phyloP scores from a whole-genome alignment of 1,140 invertebrate species.

The Drosophila chauvacae region DNA sequence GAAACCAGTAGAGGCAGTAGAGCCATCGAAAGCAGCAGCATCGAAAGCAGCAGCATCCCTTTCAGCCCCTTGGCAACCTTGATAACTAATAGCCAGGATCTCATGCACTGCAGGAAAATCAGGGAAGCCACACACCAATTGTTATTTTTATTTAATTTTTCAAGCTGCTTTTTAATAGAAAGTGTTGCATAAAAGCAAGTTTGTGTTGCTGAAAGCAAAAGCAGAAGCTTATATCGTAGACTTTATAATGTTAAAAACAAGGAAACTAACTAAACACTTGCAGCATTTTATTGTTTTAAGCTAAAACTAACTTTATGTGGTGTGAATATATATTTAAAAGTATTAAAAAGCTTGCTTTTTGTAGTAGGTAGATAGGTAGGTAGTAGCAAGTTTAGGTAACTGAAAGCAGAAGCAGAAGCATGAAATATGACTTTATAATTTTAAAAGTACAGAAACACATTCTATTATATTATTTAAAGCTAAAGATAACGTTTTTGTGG shows the following conservation, averaged over 20 bases:
- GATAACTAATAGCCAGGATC: background rate
- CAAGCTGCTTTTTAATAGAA: background rate
- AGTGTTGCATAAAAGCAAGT: background rate
- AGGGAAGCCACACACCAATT: background rate
- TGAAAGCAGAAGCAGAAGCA: too few relatives aligned
- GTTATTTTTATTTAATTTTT: background rate
- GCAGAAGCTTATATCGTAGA: background rate
- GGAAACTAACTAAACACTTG: too few relatives aligned
- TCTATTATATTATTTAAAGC: too few relatives aligned
- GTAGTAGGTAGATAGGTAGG: too few relatives aligned
- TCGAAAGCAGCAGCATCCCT: slow-evolving; percentile 9
- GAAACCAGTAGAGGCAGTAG: slow-evolving; percentile 32
- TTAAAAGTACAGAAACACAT: too few relatives aligned
- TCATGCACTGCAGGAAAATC: slow-evolving; percentile 20
- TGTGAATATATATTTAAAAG: too few relatives aligned
- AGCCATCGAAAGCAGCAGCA: slow-evolving; percentile 2
- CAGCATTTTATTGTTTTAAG: too few relatives aligned
- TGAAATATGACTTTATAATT: too few relatives aligned
- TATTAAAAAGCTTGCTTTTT: too few relatives aligned
- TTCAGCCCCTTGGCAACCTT: background rate
- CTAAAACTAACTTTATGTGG: too few relatives aligned
- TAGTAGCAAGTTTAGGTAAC: background rate
- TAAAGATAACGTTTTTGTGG: too few relatives aligned
- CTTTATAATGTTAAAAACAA: too few relatives aligned
- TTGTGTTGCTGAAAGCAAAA: background rate